Evolutionary conservation across 2,113 vertebrate species (phyloP), one percentile per base, ranked within the genome.

Genomic region (Mionectes macconnelli): DNA sequence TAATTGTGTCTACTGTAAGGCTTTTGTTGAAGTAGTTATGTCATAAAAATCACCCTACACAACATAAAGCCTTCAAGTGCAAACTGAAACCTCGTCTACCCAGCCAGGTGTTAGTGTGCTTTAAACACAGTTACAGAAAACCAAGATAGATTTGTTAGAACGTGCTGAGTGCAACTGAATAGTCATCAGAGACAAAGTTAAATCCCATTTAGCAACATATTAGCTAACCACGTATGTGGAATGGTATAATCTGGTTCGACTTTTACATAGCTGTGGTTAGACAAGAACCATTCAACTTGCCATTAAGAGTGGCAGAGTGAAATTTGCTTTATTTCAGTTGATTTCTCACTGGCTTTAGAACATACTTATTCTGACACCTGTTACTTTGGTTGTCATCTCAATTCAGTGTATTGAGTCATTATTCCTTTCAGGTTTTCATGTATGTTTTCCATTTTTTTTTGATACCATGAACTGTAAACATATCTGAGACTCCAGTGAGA

Each of bases 11-110:
- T 85, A 40, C 2, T 2, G 40, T 73, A 62, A 40, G 72, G 50
- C 75, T 93, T 94, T 93, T 88, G 67, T 93, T 97, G 84, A 90
- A 95, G 63, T 50, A 53, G 53, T 77, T 86, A 73, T 64, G 57
- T 73, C 57, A 55, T 90, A 73, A 92, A 93, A 94, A 74, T 73
- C 82, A 77, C 50, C 20, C 50, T 42, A 50, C 33, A 35, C 50
- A 79, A 80, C 14, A 77, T 68, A 86, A 86, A 85, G 37, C 31
- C 63, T 90, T 83, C 33, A 62, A 90, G 59, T 30, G 55, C 60
- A 90, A 93, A 80, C 50, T 33, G 14, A 77, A 92, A 83, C 16
- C 64, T 62, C 59, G 33, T 74, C 64, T 89, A 31, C 16, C 28
- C 56, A 44, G 37, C 14, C 79, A 90, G 63, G 66, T 50, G 42